phyloP scores from a whole-genome alignment of 2,888 invertebrate genomes.

The Mylabris sibirica region DNA sequence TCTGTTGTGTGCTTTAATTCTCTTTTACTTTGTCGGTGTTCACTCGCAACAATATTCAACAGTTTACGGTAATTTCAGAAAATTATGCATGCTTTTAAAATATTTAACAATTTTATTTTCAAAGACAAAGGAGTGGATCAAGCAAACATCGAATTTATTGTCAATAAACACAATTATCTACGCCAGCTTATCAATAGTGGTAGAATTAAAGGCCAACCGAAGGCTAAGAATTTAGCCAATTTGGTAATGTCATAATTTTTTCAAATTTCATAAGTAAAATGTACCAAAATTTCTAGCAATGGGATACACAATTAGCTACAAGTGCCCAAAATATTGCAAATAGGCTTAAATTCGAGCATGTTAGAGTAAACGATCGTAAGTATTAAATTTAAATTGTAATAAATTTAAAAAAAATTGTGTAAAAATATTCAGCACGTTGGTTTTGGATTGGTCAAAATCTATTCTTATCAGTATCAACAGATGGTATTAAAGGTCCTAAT shows the following conservation, averaged over 20 bases:
- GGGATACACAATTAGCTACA: constrained; percentile 40
- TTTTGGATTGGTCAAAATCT: constrained; percentile 44
- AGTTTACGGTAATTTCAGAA: background rate
- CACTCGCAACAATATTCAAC: background rate
- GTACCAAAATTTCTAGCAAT: constrained; percentile 35
- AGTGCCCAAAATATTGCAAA: constrained; percentile 45
- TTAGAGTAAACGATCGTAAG: constrained; percentile 32
- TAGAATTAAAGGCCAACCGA: constrained; percentile 17
- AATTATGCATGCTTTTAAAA: background rate
- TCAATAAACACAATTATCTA: constrained; percentile 18
- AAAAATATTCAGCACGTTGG: constrained; percentile 40
- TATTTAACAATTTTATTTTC: background rate
- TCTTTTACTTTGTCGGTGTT: too few relatives aligned
- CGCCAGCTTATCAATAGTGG: constrained; percentile 14
- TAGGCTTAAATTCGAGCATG: constrained; percentile 31
- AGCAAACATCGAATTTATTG: constrained; percentile 1
- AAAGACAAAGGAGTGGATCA: background rate
- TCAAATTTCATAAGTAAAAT: background rate
- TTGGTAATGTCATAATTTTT: background rate
- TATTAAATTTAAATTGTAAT: background rate
- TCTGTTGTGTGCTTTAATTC: background rate
- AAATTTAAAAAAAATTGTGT: background rate
- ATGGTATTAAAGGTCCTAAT: constrained; percentile 52
- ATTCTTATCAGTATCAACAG: constrained; percentile 29
- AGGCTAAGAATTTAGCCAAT: constrained; percentile 6